These are phyloP conservation scores for Conus canariensis DNA, from an alignment of 2,888 invertebrate species.

Conservation along the genomic window DNA sequence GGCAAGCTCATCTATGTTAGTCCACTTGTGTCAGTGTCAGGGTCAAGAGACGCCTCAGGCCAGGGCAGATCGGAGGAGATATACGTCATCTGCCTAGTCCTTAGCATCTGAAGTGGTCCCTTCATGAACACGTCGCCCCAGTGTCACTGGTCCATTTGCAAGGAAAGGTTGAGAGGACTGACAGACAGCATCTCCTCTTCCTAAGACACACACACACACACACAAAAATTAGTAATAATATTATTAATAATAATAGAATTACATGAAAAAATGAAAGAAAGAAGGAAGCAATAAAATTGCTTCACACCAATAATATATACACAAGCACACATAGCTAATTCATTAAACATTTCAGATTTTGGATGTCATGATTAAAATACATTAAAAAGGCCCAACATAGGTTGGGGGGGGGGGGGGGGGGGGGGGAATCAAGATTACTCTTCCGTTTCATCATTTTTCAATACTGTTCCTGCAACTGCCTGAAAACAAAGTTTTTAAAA, in stretches of 20 bases:
- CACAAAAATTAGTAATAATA: no score
- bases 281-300: not conserved
- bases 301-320: not conserved
- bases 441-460: no score
- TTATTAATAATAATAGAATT: no score
- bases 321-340: not conserved
- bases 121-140: no score
- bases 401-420: no score
- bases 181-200: not conserved
- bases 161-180: not conserved
- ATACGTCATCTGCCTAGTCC: not conserved
- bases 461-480: no score
- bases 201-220: not conserved
- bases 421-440: no score
- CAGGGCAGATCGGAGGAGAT: not conserved
- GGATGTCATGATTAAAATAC: not conserved
- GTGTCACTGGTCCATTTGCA: not conserved
- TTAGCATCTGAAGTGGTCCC: not conserved
- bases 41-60: not conserved
- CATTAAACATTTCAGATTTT: not conserved
- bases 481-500: no score
- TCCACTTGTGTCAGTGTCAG: not conserved
- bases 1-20: not conserved
- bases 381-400: no score
- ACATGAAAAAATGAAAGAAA: not conserved